Conservation (phyloP, 2,797 vertebrate species). For the Nasua narica region DNA sequence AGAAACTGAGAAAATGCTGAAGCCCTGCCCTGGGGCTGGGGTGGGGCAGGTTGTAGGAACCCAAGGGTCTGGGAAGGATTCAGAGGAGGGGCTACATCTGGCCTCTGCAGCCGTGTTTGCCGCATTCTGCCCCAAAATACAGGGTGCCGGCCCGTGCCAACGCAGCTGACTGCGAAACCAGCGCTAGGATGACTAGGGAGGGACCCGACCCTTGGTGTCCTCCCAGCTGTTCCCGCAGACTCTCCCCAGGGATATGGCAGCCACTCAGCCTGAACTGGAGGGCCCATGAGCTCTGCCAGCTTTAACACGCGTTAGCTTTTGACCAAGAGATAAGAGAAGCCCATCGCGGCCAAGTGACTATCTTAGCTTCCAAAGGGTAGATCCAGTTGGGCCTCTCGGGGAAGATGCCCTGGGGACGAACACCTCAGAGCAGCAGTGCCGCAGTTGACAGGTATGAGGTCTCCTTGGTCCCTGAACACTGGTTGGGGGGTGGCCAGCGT, state of each 20-base stretch:
- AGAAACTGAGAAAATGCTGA: not conserved
- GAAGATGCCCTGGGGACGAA: not conserved
- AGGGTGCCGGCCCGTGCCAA: not conserved
- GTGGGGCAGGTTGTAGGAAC: too few relatives aligned
- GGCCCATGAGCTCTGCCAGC: rapidly evolving
- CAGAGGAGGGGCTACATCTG: not conserved
- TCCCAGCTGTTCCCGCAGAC: not conserved
- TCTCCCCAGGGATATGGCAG: too few relatives aligned
- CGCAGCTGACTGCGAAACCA: rapidly evolving
- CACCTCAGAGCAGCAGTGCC: not conserved
- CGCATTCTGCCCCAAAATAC: not conserved
- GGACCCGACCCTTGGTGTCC: not conserved
- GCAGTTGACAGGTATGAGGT: not conserved
- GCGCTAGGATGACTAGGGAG: not conserved
- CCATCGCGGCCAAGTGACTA: not conserved
- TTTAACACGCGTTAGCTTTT: not conserved
- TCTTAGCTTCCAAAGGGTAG: not conserved
- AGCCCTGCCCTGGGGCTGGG: not conserved
- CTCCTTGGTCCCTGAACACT: not conserved
- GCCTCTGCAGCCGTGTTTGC: not conserved
- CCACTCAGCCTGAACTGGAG: not conserved
- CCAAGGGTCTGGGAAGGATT: not conserved
- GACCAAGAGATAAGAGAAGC: not conserved
- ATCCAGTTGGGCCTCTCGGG: not conserved
- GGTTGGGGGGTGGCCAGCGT: not conserved